Evolutionary conservation across 2,797 vertebrate genomes (phyloP).

Genomic region (Microhierax caerulescens): DNA sequence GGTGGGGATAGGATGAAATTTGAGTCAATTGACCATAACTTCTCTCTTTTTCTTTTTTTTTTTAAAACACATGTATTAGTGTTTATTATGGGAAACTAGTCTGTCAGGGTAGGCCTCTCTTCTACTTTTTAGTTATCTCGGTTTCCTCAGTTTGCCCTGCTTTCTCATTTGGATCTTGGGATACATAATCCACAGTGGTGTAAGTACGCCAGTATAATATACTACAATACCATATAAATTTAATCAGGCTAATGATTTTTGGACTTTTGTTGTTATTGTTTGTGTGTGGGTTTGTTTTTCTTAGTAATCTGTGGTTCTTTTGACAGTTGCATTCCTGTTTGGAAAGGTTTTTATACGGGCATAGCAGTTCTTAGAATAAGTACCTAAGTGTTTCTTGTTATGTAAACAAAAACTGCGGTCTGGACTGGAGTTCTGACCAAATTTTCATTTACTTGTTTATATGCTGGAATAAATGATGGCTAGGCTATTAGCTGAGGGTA

Average conservation of each 20-base stretch:
- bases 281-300: background rate
- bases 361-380: background rate
- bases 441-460: background rate
- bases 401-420: background rate
- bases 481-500: background rate
- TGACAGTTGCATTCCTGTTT: accelerated
- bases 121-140: background rate
- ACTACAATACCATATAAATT: background rate
- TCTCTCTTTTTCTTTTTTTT: background rate
- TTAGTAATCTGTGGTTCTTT: background rate
- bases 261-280: background rate
- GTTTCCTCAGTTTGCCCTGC: background rate
- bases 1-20: no score
- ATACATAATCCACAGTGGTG: background rate
- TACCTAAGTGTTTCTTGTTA: background rate
- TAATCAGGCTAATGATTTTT: background rate
- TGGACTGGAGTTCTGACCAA: background rate
- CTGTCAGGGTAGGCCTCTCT: background rate
- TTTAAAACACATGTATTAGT: background rate
- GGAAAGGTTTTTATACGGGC: background rate
- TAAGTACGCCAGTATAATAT: background rate
- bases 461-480: background rate
- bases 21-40: background rate
- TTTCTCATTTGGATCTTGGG: background rate
- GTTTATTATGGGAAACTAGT: background rate